Percentiles rank a stretch among this genome's conserved stretches.
phyloP scores from a whole-genome alignment of 2,797 vertebrate genomes.

The Aeoliscus strigatus region DNA sequence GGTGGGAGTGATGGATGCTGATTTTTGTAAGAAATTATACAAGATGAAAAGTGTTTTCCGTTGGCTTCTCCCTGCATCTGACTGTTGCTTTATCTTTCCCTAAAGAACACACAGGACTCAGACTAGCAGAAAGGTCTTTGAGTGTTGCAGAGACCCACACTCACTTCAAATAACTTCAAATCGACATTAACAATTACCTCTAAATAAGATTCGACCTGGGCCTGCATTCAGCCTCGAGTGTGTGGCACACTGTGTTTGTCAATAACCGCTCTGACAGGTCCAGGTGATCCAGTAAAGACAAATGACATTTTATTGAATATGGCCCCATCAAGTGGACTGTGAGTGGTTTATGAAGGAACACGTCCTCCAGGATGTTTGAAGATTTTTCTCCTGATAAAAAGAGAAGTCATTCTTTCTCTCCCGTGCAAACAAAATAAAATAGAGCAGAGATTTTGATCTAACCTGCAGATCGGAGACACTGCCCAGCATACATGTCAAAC shows the following conservation, averaged over 20 bases:
- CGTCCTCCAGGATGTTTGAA: no score
- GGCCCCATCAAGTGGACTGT: no score
- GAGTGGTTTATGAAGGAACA: no score
- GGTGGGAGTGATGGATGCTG: slow-evolving; percentile 48
- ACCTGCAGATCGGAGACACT: no score
- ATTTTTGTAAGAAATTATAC: slow-evolving; percentile 19
- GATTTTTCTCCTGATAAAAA: slow-evolving; percentile 7
- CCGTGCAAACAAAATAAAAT: no score
- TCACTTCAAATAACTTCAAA: slow-evolving; percentile 15
- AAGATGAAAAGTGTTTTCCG: slow-evolving; percentile 13
- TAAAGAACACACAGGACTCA: neutral
- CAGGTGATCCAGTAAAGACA: no score
- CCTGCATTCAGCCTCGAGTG: slow-evolving; percentile 11
- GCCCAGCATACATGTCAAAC: no score
- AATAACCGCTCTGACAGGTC: no score
- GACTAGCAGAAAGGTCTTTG: slow-evolving; percentile 2
- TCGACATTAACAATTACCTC: slow-evolving; percentile 34
- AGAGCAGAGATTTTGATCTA: no score
- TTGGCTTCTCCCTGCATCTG: no score
- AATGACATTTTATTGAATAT: slow-evolving; percentile 33
- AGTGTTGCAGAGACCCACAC: no score
- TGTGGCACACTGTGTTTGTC: slow-evolving; percentile 12
- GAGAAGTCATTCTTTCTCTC: no score
- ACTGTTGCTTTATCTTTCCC: slow-evolving; percentile 26
- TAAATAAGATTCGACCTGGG: slow-evolving; percentile 8